Base-by-base conservation (phyloP, 2,888 invertebrate genomes). In the Griposia aprilina region DNA sequence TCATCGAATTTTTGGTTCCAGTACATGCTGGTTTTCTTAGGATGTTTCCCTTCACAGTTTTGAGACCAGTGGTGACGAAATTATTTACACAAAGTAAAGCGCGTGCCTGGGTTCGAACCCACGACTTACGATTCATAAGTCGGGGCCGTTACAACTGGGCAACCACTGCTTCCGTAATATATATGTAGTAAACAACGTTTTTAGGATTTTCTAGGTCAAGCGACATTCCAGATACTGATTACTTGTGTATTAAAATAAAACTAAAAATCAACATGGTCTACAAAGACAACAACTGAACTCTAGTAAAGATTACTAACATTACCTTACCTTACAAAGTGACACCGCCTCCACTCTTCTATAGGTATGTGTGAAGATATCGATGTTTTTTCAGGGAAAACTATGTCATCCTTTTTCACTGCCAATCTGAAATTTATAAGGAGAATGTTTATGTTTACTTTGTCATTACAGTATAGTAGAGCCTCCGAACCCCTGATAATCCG, bases 291-390 rank as follows among this genome's bases (percentile, higher is more conserved):
- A 23, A 71, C 8, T 26, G 45, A 10, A 45, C 45, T 45, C n/a
- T 17, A 20, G 7, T 11, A 45, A 23, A 48, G 0, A 17, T 36
- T 13, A 10, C 17, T 30, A 48, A 55, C 1, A 52, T 20, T 36
- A 23, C 10, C n/a, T n/a, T 95, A 98, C 98, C 97, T 97, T 59
- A 97, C 48, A 92, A 97, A 97, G 87, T 96, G 96, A 84, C 98
- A 97, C 71, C 98, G 96, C 81, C 96, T 96, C 90, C 97, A 94
- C 94, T 98, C 98, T 90, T 98, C 97, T 69, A 98, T 97, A 5
- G 99, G 98, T 81, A 95, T 94, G 48, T 90, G 86, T n/a, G 97
- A 93, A 52, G 94, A 94, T 78, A 95, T 93, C 11, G 94, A 82
- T 52, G 89, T 59, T 36, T 86, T 79, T 66, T 94, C 91, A 41